Conservation (phyloP, 2,888 invertebrate genomes). For the Lochmaea crataegi region DNA sequence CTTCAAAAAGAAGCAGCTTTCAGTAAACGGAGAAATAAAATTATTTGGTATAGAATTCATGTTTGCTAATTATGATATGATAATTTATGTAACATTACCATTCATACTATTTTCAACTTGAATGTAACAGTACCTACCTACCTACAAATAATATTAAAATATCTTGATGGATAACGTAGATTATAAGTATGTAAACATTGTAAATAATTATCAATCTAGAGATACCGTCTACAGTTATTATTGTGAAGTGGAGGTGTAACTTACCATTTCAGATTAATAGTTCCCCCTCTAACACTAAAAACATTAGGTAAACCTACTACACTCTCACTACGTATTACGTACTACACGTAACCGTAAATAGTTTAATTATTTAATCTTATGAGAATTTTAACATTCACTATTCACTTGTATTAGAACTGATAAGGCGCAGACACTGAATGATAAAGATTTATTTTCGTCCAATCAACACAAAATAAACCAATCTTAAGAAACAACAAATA, state of each 20-base stretch:
- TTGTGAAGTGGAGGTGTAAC: conserved; percentile 4
- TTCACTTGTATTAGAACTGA: conserved; percentile 39
- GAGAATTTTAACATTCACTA: conserved; percentile 31
- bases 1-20: too few species aligned
- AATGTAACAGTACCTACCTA: too few species aligned
- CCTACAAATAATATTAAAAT: too few species aligned
- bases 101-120: too few species aligned
- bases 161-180: neutral
- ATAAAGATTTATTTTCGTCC: conserved; percentile 42
- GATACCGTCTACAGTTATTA: neutral
- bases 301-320: conserved; percentile 16
- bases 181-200: neutral
- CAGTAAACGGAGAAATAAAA: too few species aligned
- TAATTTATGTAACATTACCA: too few species aligned
- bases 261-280: conserved; percentile 30
- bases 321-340: conserved; percentile 11
- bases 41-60: too few species aligned
- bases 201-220: neutral
- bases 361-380: conserved; percentile 24
- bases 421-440: conserved; percentile 42
- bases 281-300: conserved; percentile 20
- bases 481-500: conserved; percentile 18
- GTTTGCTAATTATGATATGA: too few species aligned
- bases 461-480: conserved; percentile 34
- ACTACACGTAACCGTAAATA: conserved; percentile 14